Evolutionary conservation across 1,140 invertebrate genomes (phyloP).

Genomic region (Phortica variegata): DNA sequence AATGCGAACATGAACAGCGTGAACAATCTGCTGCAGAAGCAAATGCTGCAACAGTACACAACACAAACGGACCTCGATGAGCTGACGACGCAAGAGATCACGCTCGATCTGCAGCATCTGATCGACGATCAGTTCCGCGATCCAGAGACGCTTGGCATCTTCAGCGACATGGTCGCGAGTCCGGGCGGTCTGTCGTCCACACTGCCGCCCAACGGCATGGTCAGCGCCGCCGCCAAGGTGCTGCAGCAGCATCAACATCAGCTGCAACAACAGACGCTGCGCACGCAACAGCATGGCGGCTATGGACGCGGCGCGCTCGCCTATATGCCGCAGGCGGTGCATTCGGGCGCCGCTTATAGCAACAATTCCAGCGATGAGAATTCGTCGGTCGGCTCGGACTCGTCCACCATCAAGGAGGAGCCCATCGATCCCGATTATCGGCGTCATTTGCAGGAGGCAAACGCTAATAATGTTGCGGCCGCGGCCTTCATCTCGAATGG

Average conservation of each 20-base stretch:
- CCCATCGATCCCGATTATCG: conserved; percentile 76
- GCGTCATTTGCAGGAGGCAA: conserved; percentile 59
- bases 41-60: conserved; percentile 66
- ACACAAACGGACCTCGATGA: conserved; percentile 78
- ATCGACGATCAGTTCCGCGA: conserved; percentile 89
- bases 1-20: conserved; percentile 49
- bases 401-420: conserved; percentile 61
- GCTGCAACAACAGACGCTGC: conserved; percentile 43
- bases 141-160: conserved; percentile 67
- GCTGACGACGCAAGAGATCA: conserved; percentile 85
- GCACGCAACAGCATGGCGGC: conserved; percentile 45
- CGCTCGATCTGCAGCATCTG: conserved; percentile 81
- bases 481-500: conserved; percentile 47
- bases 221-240: conserved; percentile 55
- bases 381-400: conserved; percentile 47
- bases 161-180: conserved; percentile 76
- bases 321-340: conserved; percentile 88
- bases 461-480: conserved; percentile 30
- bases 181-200: conserved; percentile 59
- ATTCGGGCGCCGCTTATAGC: conserved; percentile 75
- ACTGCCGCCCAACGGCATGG: conserved; percentile 54
- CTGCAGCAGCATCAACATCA: conserved; percentile 40
- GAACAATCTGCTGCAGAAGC: conserved; percentile 54
- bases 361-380: conserved; percentile 56
- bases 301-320: conserved; percentile 71